Conservation (phyloP, 1,140 invertebrate species). For the Acyrthosiphon pisum region DNA sequence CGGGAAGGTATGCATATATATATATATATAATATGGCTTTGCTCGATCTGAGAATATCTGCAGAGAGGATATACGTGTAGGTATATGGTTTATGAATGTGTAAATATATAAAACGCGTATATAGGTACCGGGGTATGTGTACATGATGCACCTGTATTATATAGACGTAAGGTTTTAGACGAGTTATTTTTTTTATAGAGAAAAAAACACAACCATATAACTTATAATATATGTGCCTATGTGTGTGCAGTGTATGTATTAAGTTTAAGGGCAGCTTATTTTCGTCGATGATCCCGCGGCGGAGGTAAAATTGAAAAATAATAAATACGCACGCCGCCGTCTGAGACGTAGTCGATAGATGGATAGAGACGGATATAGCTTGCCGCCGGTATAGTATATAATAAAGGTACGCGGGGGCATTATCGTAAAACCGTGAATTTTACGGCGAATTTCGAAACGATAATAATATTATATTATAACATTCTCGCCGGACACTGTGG, state of each 20-base stretch:
- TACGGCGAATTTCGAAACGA: background rate
- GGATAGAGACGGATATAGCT: background rate
- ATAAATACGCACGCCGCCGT: background rate
- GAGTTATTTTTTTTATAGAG: background rate
- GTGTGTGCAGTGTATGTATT: background rate
- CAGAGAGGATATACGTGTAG: background rate
- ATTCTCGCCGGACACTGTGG: background rate
- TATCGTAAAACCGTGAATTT: background rate
- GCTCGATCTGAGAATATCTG: background rate
- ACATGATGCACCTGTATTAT: background rate
- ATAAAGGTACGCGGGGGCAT: background rate
- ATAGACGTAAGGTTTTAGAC: background rate
- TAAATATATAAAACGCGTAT: background rate
- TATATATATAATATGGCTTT: background rate
- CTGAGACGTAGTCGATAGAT: background rate
- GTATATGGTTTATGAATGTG: slow-evolving; percentile 27
- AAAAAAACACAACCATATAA: background rate
- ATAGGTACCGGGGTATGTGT: too few species aligned
- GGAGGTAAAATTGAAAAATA: background rate
- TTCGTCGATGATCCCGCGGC: background rate
- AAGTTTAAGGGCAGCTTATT: background rate
- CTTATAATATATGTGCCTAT: too few species aligned
- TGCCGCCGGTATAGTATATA: too few species aligned
- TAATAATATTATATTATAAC: background rate
- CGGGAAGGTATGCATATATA: background rate